These are phyloP conservation scores for Empidonax traillii DNA, from an alignment of 2,113 vertebrate genomes.

Conservation along the genomic window DNA sequence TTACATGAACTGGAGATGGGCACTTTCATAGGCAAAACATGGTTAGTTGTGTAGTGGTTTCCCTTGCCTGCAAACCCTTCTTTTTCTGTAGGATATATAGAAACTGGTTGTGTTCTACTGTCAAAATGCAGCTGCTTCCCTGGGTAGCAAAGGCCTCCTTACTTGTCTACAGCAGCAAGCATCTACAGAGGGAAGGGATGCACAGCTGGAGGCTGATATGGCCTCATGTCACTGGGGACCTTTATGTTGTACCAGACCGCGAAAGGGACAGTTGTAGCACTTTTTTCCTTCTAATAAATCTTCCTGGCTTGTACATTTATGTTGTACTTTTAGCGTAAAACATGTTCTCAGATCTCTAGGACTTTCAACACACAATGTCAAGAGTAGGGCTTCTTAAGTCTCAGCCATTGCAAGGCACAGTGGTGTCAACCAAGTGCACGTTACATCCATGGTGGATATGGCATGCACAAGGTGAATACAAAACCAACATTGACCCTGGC, in stretches of 20 bases:
- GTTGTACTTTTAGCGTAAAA: background rate
- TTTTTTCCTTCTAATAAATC: background rate
- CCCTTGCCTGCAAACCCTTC: background rate
- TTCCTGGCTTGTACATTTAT: background rate
- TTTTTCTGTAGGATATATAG: background rate
- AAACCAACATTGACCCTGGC: background rate
- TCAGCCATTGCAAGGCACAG: background rate
- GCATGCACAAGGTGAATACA: background rate
- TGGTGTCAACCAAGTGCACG: background rate
- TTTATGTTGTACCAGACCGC: background rate
- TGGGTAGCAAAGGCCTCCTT: background rate
- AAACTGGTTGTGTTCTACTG: background rate
- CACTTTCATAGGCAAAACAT: background rate
- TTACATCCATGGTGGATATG: background rate
- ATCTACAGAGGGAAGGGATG: background rate
- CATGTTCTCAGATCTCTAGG: background rate
- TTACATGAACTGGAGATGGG: background rate
- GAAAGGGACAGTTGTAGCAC: background rate
- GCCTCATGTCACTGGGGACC: fast-evolving
- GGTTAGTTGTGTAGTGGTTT: background rate
- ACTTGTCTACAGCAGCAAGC: background rate
- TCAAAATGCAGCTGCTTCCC: background rate
- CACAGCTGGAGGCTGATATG: background rate
- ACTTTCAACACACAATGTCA: background rate
- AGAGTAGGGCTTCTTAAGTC: background rate